Percentiles rank a stretch among this genome's conserved stretches.
phyloP scores from a whole-genome alignment of 2,797 vertebrate genomes.

The Limosa lapponica region DNA sequence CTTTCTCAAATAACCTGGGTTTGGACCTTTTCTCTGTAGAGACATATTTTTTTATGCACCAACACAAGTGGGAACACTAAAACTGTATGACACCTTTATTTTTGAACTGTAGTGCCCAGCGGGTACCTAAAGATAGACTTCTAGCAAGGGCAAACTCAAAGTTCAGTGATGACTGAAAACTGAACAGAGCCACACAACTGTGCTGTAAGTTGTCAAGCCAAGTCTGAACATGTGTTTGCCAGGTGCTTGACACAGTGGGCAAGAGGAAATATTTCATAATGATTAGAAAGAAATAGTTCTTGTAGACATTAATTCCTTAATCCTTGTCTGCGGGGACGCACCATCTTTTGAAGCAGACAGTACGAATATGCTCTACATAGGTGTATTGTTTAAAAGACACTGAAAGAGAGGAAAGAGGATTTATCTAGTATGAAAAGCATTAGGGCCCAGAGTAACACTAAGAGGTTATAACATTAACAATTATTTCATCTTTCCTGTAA shows the following conservation, averaged over 20 bases:
- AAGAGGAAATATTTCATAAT: background rate
- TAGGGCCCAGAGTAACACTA: background rate
- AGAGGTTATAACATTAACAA: background rate
- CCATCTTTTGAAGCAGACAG: background rate
- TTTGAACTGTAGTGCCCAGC: background rate
- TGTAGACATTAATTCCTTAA: background rate
- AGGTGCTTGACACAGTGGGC: background rate
- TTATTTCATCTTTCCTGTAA: background rate
- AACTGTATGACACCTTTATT: background rate
- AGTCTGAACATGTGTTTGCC: background rate
- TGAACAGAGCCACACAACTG: background rate
- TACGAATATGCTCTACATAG: background rate
- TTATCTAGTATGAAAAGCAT: background rate
- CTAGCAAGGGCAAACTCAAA: background rate
- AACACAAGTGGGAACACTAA: background rate
- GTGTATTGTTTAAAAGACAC: background rate
- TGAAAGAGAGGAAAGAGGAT: background rate
- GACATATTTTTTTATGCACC: background rate
- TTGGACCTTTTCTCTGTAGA: background rate
- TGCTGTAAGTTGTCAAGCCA: background rate
- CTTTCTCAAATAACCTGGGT: background rate
- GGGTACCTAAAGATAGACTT: background rate
- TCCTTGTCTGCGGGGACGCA: background rate
- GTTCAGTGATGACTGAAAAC: background rate
- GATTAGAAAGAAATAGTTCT: background rate